phyloP scores from a whole-genome alignment of 2,797 vertebrate species.

The Myotis daubentonii region DNA sequence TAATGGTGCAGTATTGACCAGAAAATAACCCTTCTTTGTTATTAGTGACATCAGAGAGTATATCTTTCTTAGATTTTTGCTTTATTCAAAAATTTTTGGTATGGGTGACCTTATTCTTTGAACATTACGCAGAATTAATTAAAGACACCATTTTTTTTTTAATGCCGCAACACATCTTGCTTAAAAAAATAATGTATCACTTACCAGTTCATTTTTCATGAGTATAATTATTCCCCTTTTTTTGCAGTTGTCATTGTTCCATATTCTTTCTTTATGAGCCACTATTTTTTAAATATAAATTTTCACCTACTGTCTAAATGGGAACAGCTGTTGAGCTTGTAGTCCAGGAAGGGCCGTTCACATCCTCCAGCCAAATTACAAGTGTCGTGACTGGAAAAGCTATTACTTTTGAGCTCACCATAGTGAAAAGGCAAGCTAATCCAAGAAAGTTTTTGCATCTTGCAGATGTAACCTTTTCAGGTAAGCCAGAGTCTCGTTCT shows the following conservation, averaged over 20 bases:
- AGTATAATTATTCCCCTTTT: constrained; percentile 82
- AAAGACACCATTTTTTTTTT: constrained; percentile 70
- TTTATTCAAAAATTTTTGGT: constrained; percentile 86
- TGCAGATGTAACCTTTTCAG: constrained; percentile 35
- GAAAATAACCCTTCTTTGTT: constrained; percentile 83
- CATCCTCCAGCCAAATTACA: constrained; percentile 64
- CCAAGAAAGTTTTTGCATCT: constrained; percentile 26
- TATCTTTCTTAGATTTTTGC: constrained; percentile 85
- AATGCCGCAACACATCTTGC: constrained; percentile 80
- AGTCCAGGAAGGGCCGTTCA: constrained; percentile 67
- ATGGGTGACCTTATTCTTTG: constrained; percentile 84
- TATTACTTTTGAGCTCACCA: constrained; percentile 55
- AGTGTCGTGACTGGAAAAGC: constrained; percentile 58
- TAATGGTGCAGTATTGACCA: constrained; percentile 85
- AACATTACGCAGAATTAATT: constrained; percentile 85
- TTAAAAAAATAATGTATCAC: constrained; percentile 82
- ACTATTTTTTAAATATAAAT: constrained; percentile 84
- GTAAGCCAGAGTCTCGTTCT: neutral
- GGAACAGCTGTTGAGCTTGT: constrained; percentile 81
- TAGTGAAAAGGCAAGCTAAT: constrained; percentile 40
- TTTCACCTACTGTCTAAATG: constrained; percentile 80
- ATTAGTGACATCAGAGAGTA: constrained; percentile 82
- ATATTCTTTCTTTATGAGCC: constrained; percentile 83
- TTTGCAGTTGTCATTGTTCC: constrained; percentile 80
- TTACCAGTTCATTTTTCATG: constrained; percentile 84